phyloP scores from a whole-genome alignment of 2,113 vertebrate species.

The Cepphus grylle region DNA sequence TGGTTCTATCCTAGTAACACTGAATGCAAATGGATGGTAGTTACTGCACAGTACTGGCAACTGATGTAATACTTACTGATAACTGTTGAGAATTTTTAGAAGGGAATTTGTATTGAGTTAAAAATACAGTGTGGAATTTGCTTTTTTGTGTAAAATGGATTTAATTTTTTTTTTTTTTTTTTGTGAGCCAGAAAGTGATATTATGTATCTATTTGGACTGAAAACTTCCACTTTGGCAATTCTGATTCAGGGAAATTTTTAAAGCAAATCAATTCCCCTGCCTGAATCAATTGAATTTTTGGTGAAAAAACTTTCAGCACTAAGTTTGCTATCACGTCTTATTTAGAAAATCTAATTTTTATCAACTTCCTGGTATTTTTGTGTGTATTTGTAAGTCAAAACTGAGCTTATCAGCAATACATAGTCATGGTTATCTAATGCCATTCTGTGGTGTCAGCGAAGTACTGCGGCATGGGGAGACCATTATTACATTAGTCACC shows the following conservation, averaged over 20 bases:
- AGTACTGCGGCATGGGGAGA: not conserved
- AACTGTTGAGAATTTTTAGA: not conserved
- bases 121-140: not conserved
- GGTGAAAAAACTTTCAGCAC: not conserved
- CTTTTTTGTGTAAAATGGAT: not conserved
- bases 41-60: not conserved
- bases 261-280: not conserved
- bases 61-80: not conserved
- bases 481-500: not conserved
- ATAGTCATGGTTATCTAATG: not conserved
- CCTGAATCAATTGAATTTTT: not conserved
- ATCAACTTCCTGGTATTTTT: not conserved
- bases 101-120: not conserved
- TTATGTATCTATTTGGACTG: not conserved
- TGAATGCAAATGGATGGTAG: not conserved
- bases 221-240: not conserved
- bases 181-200: not conserved
- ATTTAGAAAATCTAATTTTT: not conserved
- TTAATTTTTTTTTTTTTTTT: not conserved
- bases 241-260: not conserved
- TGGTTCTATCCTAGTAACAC: not conserved
- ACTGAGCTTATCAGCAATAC: not conserved
- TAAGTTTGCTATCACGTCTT: not conserved
- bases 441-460: not conserved
- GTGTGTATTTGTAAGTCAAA: not conserved